These are phyloP conservation scores for Dynastes hyllus DNA, from an alignment of 2,888 invertebrate species.

Conservation along the genomic window DNA sequence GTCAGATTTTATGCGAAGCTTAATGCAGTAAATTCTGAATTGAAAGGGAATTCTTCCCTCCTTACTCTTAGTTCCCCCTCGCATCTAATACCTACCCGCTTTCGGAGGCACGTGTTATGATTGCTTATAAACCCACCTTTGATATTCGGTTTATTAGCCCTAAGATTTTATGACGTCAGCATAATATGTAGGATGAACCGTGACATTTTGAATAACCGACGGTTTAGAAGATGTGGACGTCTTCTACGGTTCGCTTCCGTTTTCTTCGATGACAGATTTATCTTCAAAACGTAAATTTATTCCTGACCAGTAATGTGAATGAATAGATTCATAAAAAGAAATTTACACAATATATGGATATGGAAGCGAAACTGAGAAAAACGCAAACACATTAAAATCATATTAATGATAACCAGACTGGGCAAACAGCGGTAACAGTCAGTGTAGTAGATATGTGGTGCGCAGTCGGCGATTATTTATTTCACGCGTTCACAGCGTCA, in stretches of 20 bases:
- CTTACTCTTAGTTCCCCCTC: not conserved
- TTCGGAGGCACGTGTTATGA: slow-evolving; percentile 34
- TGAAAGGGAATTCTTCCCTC: slow-evolving; percentile 39
- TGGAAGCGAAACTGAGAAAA: too few relatives aligned
- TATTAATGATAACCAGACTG: too few relatives aligned
- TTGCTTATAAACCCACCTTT: slow-evolving; percentile 41
- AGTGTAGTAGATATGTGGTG: too few relatives aligned
- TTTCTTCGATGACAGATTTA: too few relatives aligned
- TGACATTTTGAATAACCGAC: slow-evolving; percentile 2
- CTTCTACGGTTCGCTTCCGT: not conserved
- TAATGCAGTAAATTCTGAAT: slow-evolving; percentile 50
- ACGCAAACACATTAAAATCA: too few relatives aligned
- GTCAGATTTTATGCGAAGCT: slow-evolving; percentile 63
- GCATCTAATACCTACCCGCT: slow-evolving; percentile 29
- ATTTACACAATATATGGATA: too few relatives aligned
- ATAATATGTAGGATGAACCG: slow-evolving; percentile 23
- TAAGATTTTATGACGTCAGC: slow-evolving; percentile 39
- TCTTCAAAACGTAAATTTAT: too few relatives aligned
- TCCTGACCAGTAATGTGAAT: too few relatives aligned
- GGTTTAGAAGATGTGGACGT: not conserved
- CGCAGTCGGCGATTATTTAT: too few relatives aligned
- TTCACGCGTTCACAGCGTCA: too few relatives aligned
- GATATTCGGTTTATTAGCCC: slow-evolving; percentile 40
- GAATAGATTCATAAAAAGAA: too few relatives aligned
- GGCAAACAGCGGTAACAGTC: too few relatives aligned